Percentiles rank a stretch among this genome's conserved stretches.
Conservation (phyloP, 1,140 invertebrate genomes). For the Orchestia grillus region DNA sequence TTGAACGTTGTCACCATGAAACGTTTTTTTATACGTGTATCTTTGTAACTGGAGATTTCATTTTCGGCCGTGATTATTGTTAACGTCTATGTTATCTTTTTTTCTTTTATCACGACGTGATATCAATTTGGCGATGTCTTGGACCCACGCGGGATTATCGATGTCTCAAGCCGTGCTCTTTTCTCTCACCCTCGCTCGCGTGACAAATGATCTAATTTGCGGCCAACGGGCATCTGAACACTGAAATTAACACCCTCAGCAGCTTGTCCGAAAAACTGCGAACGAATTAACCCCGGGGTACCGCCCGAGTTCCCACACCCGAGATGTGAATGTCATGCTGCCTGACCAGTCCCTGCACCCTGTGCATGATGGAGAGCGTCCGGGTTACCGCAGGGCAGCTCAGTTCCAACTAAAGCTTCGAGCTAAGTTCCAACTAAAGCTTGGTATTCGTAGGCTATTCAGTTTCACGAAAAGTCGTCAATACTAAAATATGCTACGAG, state of each 20-base stretch:
- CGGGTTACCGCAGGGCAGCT: background rate
- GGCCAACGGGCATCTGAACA: background rate
- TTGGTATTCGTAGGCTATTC: no score
- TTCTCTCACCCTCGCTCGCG: background rate
- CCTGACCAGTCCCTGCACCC: background rate
- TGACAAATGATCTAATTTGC: constrained; percentile 18
- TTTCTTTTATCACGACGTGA: background rate
- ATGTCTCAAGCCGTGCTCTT: background rate
- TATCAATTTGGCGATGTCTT: background rate
- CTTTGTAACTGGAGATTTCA: no score
- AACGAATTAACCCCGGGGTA: background rate
- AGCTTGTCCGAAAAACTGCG: background rate
- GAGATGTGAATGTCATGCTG: background rate
- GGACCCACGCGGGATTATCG: background rate
- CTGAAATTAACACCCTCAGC: background rate
- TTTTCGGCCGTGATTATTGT: background rate
- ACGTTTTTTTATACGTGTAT: no score
- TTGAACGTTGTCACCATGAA: background rate
- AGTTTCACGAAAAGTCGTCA: background rate
- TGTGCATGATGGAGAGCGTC: background rate
- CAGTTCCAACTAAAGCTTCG: no score
- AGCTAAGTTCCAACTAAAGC: no score
- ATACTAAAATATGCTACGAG: background rate
- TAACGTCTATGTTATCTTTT: background rate
- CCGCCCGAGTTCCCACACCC: background rate